phyloP scores from a whole-genome alignment of 2,797 vertebrate species.

The Tauraco hartlaubi region DNA sequence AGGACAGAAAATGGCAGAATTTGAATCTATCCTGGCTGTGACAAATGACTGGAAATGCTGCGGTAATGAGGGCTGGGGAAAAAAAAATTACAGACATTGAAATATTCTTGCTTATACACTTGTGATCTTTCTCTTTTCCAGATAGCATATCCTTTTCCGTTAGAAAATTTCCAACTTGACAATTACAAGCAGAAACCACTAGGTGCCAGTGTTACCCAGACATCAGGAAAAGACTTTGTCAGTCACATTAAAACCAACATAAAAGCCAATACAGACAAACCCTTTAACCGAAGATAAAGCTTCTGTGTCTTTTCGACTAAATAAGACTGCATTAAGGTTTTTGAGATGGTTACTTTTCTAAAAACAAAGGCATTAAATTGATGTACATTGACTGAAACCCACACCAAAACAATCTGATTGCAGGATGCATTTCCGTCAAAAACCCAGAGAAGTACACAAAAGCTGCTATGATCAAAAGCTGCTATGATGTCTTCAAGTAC shows the following conservation, averaged over 20 bases:
- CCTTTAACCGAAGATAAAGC: background rate
- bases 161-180: background rate
- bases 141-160: rapidly evolving
- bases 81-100: background rate
- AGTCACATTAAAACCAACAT: background rate
- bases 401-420: background rate
- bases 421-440: background rate
- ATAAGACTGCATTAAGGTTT: background rate
- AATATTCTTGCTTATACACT: background rate
- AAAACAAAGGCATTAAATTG: background rate
- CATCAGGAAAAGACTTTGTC: background rate
- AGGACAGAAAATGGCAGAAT: background rate
- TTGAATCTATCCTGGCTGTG: background rate
- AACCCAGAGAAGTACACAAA: background rate
- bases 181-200: slow-evolving; percentile 27
- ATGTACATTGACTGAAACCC: background rate
- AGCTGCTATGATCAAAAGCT: background rate
- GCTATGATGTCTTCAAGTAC: background rate
- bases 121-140: background rate
- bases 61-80: background rate
- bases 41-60: background rate
- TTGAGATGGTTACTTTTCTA: background rate
- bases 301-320: background rate
- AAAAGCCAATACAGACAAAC: background rate
- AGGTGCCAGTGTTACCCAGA: slow-evolving; percentile 73